phyloP scores from a whole-genome alignment of 2,797 vertebrate genomes.

The Siniperca obscura region DNA sequence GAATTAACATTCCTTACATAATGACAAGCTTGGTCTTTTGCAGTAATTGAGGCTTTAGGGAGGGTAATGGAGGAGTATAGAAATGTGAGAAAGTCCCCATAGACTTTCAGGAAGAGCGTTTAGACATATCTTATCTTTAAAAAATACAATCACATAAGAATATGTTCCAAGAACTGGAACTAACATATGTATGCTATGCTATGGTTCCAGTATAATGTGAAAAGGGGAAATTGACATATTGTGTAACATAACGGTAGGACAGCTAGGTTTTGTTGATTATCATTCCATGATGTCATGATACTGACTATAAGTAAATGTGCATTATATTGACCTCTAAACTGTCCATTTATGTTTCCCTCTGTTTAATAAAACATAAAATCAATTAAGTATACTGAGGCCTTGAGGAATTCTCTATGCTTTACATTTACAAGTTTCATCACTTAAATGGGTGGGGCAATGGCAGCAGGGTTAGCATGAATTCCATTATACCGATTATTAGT shows the following conservation, averaged over 20 bases:
- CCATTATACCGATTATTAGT: neutral
- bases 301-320: neutral
- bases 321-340: neutral
- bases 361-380: slow-evolving; percentile 12
- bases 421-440: neutral
- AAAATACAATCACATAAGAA: slow-evolving; percentile 13
- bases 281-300: neutral
- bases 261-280: neutral
- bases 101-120: slow-evolving; percentile 49
- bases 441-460: neutral
- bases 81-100: slow-evolving; percentile 42
- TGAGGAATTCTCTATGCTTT: neutral
- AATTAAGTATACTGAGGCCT: neutral
- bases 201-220: neutral
- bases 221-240: neutral
- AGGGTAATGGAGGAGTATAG: slow-evolving; percentile 58
- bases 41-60: slow-evolving; percentile 78
- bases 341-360: neutral
- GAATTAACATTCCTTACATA: slow-evolving; percentile 75
- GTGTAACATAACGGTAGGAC: neutral
- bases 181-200: neutral
- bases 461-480: neutral
- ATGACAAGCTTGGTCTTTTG: slow-evolving; percentile 76
- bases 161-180: neutral
- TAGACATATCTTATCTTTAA: slow-evolving; percentile 32